Evolutionary conservation across 2,797 vertebrate species (phyloP).

Genomic region (Monodelphis domestica): DNA sequence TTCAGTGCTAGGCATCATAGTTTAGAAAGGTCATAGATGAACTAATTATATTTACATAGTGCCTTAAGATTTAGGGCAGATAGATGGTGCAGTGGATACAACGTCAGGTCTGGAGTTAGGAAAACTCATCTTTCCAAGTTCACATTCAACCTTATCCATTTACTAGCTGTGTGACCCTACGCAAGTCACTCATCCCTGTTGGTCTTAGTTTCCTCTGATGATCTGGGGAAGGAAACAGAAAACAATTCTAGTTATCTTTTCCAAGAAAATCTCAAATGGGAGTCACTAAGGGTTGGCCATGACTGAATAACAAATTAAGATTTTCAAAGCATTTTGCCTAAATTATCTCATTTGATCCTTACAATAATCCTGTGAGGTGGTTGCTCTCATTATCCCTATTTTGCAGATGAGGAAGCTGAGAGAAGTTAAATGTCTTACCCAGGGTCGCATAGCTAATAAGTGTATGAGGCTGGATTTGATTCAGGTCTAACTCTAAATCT

Average conservation of each 20-base stretch:
- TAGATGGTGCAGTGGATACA: no score
- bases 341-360: background rate
- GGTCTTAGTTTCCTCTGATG: no score
- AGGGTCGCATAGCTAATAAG: background rate
- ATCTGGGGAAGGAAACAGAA: no score
- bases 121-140: no score
- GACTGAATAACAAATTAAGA: no score
- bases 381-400: background rate
- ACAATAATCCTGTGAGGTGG: background rate
- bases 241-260: no score
- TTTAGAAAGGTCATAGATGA: background rate
- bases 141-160: no score
- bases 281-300: no score
- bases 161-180: no score
- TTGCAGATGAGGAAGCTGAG: background rate
- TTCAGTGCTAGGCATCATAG: background rate
- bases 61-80: background rate
- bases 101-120: no score
- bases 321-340: background rate
- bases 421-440: background rate
- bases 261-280: no score
- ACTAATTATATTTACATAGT: background rate
- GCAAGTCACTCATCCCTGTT: no score
- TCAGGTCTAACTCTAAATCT: background rate
- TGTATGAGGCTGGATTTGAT: background rate